phyloP scores from a whole-genome alignment of 2,113 vertebrate species.

The Agelaius tricolor region DNA sequence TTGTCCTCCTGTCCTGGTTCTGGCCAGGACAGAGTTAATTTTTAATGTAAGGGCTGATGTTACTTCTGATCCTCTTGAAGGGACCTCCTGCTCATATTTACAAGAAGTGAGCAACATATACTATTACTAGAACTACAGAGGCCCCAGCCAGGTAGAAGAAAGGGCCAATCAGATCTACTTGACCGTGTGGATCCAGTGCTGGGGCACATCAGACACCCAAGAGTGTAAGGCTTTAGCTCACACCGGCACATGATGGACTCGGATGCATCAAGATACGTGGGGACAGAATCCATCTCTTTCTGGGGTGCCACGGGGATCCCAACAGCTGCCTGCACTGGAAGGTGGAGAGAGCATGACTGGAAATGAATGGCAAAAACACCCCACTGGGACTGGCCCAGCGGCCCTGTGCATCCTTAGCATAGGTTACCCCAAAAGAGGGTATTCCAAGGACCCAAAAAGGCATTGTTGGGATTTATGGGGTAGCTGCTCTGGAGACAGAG shows the following conservation, averaged over 20 bases:
- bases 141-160: not conserved
- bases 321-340: not conserved
- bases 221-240: not conserved
- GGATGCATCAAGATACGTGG: not conserved
- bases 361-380: not conserved
- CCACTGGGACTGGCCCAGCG: not conserved
- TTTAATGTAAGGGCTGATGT: not conserved
- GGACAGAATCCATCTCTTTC: not conserved
- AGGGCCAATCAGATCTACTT: not conserved
- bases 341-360: too few species aligned
- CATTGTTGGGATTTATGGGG: too few species aligned
- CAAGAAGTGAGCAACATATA: not conserved
- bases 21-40: not conserved
- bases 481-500: too few species aligned
- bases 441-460: too few species aligned
- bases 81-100: not conserved
- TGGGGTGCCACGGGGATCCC: not conserved
- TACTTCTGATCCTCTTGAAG: not conserved
- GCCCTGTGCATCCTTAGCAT: fast-evolving
- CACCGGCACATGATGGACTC: fast-evolving
- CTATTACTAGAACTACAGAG: not conserved
- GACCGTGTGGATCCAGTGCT: not conserved
- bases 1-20: not conserved
- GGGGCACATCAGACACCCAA: not conserved
- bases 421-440: not conserved